phyloP scores from a whole-genome alignment of 2,888 invertebrate genomes.

The Rhimphoctona megacephalus region DNA sequence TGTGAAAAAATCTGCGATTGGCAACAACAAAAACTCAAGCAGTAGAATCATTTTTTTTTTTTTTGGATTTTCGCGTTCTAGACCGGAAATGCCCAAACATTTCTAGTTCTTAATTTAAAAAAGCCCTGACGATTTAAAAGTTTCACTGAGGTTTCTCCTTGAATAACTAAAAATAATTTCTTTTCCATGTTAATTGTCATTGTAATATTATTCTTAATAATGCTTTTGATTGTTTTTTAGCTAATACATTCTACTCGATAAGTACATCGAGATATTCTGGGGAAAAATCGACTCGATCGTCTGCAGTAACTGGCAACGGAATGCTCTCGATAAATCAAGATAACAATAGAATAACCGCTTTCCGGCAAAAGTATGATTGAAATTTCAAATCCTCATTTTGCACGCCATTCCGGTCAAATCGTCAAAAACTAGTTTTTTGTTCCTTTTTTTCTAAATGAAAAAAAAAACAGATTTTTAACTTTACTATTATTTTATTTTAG shows the following conservation, averaged over 20 bases:
- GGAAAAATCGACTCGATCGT: slow-evolving; percentile 87
- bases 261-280: slow-evolving; percentile 89
- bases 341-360: slow-evolving; percentile 84
- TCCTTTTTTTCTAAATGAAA: neutral
- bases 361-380: slow-evolving; percentile 77
- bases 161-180: no score
- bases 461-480: no score
- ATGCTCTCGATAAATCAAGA: slow-evolving; percentile 84
- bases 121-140: no score
- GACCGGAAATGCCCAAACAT: no score
- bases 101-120: no score
- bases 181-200: neutral
- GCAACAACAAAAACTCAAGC: no score
- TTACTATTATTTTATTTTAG: no score
- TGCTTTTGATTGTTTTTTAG: slow-evolving; percentile 82
- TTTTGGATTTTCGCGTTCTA: no score
- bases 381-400: neutral
- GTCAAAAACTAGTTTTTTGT: neutral
- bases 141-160: no score
- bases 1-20: no score
- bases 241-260: slow-evolving; percentile 87
- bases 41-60: no score
- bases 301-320: slow-evolving; percentile 86
- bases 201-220: neutral
- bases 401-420: no score